Conservation (phyloP, 2,797 vertebrate species). For the Pelochelys cantorii region DNA sequence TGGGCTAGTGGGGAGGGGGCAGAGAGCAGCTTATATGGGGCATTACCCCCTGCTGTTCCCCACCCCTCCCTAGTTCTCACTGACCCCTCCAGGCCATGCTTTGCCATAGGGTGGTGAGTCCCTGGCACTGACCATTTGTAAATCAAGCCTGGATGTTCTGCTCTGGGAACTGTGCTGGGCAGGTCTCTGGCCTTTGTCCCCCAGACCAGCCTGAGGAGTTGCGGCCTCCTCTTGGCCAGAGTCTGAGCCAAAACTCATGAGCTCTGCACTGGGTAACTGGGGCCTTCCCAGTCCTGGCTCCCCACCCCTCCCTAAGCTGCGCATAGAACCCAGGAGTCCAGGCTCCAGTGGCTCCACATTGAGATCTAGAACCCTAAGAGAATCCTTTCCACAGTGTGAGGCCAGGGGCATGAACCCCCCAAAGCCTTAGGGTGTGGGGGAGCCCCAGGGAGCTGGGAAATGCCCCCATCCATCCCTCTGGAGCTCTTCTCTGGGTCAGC, state of each 20-base stretch:
- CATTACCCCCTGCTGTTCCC: too few relatives aligned
- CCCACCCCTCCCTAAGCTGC: neutral
- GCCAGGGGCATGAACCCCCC: neutral
- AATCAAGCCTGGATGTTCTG: neutral
- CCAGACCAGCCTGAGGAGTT: neutral
- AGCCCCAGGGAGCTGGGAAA: neutral
- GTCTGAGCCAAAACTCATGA: too few relatives aligned
- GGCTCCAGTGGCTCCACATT: neutral
- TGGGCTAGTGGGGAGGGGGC: neutral
- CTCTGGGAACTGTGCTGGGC: neutral
- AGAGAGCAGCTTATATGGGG: neutral
- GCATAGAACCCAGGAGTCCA: neutral
- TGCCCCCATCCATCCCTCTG: neutral
- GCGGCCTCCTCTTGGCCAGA: neutral
- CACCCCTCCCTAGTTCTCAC: neutral
- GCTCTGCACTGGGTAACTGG: too few relatives aligned
- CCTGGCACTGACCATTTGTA: too few relatives aligned
- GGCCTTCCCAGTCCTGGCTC: neutral
- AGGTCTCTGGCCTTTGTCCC: too few relatives aligned
- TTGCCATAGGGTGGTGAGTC: neutral
- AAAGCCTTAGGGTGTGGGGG: neutral
- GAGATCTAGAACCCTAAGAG: neutral
- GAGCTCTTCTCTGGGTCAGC: too few relatives aligned
- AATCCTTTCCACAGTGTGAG: neutral
- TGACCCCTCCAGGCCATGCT: neutral